Base-by-base conservation (phyloP, 2,113 vertebrate genomes). In the Clarias magur region DNA sequence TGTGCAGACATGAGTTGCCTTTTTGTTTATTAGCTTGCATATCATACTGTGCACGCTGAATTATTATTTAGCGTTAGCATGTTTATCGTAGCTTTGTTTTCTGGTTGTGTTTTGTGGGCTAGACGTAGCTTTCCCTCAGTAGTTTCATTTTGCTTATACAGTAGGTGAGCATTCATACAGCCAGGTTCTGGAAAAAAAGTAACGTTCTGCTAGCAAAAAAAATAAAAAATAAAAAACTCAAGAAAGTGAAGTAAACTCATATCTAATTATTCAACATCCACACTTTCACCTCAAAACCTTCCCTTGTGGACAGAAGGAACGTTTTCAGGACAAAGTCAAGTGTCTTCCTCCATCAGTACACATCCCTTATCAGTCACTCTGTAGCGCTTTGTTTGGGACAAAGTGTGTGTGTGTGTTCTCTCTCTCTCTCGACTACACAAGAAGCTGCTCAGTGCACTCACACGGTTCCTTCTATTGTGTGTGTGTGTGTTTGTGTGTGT, bases 361-460 rank as follows among this genome's bases (percentile, higher is more conserved):
- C 30, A 34, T 70, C 83, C 60, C 85, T 84, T 88, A 70, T 88
- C 84, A 86, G 82, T 78, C 78, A 89, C 21, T 75, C 80, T 83
- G 59, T 65, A 54, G 59, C 59, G 59, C 56, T 88, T 88, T 86
- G 84, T 88, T 67, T 25, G 79, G 84, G 59, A 68, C 54, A 57
- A 85, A 86, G 83, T 62, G 56, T 23, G 1, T 62, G 56, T 23
- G 1, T n/a, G 3, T 15, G 27, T 15, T 78, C 15, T 56, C n/a
- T 27, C 27, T 79, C 54, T 27, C 23, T 79, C 23, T 54, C 15
- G 38, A 68, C 85, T 84, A 85, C 76, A 38, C 9, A 17, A 63
- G 57, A 38, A 80, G 57, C 38, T 79, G 56, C 78, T 56, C 59
- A 30, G 78, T 87, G 63, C 79, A 54, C 79, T 70, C 60, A 42